phyloP scores from a whole-genome alignment of 2,888 invertebrate genomes.

The Andricus curvator region DNA sequence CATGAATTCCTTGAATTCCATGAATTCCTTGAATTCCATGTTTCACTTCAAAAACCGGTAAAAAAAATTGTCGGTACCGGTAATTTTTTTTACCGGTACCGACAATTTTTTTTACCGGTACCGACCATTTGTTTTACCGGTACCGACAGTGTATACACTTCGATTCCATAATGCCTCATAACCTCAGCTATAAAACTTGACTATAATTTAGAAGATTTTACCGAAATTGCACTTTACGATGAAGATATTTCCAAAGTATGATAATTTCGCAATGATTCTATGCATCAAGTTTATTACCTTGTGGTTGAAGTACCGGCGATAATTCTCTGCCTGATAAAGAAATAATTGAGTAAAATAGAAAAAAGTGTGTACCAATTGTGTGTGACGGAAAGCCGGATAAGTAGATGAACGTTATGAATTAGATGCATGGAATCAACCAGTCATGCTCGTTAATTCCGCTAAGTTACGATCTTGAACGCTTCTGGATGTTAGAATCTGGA shows the following conservation, averaged over 20 bases:
- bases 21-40: too few relatives aligned
- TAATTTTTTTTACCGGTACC: too few relatives aligned
- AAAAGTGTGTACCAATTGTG: constrained; percentile 5
- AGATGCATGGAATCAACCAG: constrained; percentile 25
- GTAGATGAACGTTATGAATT: constrained; percentile 23
- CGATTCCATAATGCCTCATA: too few relatives aligned
- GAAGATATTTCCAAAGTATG: background rate
- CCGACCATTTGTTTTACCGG: too few relatives aligned
- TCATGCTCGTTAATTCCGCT: constrained; percentile 27
- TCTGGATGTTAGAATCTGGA: constrained; percentile 22
- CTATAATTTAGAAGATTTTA: background rate
- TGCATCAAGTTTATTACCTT: background rate
- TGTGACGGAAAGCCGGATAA: constrained; percentile 29
- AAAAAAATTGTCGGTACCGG: too few relatives aligned
- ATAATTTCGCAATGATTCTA: background rate
- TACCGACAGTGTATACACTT: too few relatives aligned
- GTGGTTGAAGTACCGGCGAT: background rate
- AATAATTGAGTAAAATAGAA: constrained; percentile 9
- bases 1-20: too few relatives aligned
- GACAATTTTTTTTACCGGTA: too few relatives aligned
- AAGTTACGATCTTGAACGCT: constrained; percentile 31
- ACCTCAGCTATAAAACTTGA: background rate
- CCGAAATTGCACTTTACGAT: background rate
- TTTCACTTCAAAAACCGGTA: too few relatives aligned
- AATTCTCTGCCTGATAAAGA: background rate